phyloP scores from a whole-genome alignment of 2,113 vertebrate species.

The Caloenas nicobarica region DNA sequence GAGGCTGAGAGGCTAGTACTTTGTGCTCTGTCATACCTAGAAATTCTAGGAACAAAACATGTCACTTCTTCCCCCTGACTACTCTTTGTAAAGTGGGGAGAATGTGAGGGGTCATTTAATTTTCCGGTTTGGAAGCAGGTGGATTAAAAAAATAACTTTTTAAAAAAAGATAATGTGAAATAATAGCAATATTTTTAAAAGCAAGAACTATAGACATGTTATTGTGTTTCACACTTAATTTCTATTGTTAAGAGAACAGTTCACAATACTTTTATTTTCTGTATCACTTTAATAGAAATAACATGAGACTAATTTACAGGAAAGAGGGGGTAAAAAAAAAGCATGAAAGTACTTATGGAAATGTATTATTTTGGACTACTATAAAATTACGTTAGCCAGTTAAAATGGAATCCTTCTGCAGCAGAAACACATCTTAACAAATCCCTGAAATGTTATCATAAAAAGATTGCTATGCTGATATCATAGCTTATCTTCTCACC shows the following conservation, averaged over 20 bases:
- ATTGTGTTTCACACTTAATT: not conserved
- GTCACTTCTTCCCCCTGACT: not conserved
- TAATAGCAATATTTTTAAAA: not conserved
- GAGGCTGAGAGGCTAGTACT: not conserved
- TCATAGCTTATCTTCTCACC: not conserved
- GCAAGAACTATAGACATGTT: not conserved
- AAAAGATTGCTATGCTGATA: not conserved
- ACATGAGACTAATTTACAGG: not conserved
- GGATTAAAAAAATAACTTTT: not conserved
- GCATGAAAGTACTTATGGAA: not conserved
- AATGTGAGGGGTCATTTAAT: not conserved
- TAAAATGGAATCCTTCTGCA: not conserved
- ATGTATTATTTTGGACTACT: not conserved
- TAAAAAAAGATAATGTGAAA: not conserved
- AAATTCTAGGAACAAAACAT: not conserved
- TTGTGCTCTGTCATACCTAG: not conserved
- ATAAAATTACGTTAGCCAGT: not conserved
- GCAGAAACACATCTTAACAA: not conserved
- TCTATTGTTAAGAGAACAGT: not conserved
- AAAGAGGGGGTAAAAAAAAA: accelerated
- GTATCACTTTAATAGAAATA: not conserved
- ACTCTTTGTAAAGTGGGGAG: not conserved
- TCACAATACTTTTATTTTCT: not conserved
- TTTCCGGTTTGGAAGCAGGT: not conserved
- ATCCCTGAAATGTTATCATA: not conserved